Evolutionary conservation across 1,140 invertebrate species (phyloP).

Genomic region (Asobara japonica): DNA sequence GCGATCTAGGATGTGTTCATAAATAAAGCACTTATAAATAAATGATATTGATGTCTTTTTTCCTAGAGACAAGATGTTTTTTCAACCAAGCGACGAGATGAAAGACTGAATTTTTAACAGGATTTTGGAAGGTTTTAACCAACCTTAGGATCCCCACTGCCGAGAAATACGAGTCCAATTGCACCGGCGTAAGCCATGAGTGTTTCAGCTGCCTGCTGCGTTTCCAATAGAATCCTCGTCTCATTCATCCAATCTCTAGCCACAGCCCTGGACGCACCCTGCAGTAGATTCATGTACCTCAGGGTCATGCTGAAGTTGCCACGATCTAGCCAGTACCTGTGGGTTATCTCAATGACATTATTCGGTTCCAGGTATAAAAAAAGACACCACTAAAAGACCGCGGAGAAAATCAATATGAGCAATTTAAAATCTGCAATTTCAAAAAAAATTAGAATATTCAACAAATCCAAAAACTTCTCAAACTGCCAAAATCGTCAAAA

Average conservation of each 20-base stretch:
- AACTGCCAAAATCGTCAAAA: too few relatives aligned
- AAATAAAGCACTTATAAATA: too few relatives aligned
- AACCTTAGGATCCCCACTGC: constrained; percentile 52
- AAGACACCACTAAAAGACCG: too few relatives aligned
- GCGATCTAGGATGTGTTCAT: too few relatives aligned
- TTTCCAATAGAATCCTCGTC: constrained; percentile 84
- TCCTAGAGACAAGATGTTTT: too few relatives aligned
- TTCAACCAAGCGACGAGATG: too few relatives aligned
- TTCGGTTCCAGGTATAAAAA: neutral
- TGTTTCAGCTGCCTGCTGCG: constrained; percentile 88
- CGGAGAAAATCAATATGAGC: too few relatives aligned
- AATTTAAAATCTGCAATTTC: too few relatives aligned
- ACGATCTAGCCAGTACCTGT: constrained; percentile 85
- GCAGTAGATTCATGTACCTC: constrained; percentile 89
- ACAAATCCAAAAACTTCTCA: too few relatives aligned
- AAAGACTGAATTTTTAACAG: too few relatives aligned
- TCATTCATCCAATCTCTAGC: constrained; percentile 90
- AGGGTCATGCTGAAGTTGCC: constrained; percentile 86
- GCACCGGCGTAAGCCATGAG: constrained; percentile 86
- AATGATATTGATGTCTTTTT: too few relatives aligned
- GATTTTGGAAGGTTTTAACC: neutral
- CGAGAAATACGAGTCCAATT: constrained; percentile 74
- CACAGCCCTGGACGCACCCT: constrained; percentile 84
- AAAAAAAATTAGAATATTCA: too few relatives aligned
- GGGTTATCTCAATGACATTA: neutral